Evolutionary conservation across 2,797 vertebrate genomes (phyloP).

Genomic region (Sebastes cheni): DNA sequence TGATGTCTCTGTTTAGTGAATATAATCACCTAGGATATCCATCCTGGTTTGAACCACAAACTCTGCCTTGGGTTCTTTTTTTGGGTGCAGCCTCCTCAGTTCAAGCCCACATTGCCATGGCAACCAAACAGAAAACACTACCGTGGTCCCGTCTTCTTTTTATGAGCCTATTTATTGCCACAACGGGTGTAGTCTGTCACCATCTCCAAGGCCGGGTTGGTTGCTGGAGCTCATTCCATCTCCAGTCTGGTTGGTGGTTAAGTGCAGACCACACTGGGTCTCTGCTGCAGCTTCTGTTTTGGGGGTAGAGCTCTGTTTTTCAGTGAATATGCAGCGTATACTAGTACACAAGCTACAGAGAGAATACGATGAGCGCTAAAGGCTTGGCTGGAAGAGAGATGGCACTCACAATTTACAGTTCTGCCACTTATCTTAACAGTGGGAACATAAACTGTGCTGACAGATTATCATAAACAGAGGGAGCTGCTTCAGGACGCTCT

Average conservation of each 20-base stretch:
- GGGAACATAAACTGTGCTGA: conserved; percentile 48
- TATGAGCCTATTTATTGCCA: conserved; percentile 37
- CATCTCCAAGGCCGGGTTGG: background rate
- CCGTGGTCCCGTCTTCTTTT: conserved; percentile 14
- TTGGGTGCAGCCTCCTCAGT: conserved; percentile 13
- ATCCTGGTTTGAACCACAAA: conserved; percentile 16
- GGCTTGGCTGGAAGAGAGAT: background rate
- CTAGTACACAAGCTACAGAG: background rate
- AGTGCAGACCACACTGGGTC: background rate
- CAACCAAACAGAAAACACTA: conserved; percentile 66
- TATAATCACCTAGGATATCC: conserved; percentile 28
- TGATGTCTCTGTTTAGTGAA: conserved; percentile 27
- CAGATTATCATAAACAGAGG: conserved; percentile 41
- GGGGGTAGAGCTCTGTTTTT: background rate
- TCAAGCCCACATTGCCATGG: conserved; percentile 27
- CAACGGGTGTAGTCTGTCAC: conserved; percentile 38
- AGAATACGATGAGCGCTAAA: background rate
- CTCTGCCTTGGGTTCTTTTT: conserved; percentile 19
- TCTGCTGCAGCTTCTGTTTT: conserved; percentile 16
- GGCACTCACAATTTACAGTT: conserved; percentile 21
- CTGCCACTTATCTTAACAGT: conserved; percentile 17
- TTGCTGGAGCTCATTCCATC: conserved; percentile 20
- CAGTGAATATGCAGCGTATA: background rate
- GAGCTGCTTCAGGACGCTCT: background rate
- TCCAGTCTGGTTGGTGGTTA: conserved; percentile 26